phyloP scores from a whole-genome alignment of 2,888 invertebrate species.

The Tiphia femorata region DNA sequence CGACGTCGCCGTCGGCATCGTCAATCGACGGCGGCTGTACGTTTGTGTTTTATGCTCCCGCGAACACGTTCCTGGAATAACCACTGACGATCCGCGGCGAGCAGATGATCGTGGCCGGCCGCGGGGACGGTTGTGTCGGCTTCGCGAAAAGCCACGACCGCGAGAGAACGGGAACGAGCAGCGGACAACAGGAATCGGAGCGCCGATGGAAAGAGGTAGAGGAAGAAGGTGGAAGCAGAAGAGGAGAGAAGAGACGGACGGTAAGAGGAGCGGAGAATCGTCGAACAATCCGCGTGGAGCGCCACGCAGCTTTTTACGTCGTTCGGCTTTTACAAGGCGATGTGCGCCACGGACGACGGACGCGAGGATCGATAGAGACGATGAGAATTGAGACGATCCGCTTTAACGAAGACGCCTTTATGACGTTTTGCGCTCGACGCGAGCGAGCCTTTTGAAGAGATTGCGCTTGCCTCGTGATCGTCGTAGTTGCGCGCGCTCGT shows the following conservation, averaged over 20 bases:
- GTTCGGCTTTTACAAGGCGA: too few species aligned
- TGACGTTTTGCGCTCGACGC: too few species aligned
- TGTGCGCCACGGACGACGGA: too few species aligned
- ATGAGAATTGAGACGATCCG: too few species aligned
- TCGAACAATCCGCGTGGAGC: background rate
- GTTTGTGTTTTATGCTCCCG: background rate
- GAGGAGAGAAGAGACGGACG: slow-evolving; percentile 10
- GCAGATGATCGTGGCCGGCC: background rate
- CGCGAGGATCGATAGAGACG: too few species aligned
- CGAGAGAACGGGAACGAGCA: background rate
- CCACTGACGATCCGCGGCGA: too few species aligned
- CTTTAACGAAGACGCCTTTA: too few species aligned
- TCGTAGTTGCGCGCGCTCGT: too few species aligned
- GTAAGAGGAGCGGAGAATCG: background rate
- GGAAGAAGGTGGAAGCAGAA: slow-evolving; percentile 11
- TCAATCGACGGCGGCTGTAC: background rate
- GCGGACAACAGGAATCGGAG: background rate
- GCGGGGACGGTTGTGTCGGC: background rate
- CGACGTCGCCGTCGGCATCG: background rate
- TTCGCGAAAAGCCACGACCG: too few species aligned
- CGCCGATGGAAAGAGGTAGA: background rate
- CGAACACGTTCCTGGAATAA: slow-evolving; percentile 4
- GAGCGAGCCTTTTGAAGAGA: too few species aligned
- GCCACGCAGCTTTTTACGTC: too few species aligned
- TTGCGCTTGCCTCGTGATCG: too few species aligned